Conservation (phyloP, 2,797 vertebrate species). For the Bovichtus variegatus region DNA sequence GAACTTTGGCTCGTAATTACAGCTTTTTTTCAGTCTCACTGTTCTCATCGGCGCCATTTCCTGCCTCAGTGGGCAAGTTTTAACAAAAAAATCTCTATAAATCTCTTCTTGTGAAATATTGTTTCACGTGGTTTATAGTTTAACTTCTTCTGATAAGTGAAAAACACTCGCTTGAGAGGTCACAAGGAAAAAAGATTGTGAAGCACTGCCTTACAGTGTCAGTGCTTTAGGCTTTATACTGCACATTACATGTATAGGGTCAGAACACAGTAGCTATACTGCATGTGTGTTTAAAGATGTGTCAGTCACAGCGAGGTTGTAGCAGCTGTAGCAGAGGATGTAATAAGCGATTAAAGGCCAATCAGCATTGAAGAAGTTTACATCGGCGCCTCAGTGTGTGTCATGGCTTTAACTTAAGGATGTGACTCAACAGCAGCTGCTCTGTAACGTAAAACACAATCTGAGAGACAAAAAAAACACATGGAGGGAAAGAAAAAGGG, state of each 20-base stretch:
- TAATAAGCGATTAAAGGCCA: constrained; percentile 60
- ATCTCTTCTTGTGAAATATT: not conserved
- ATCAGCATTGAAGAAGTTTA: constrained; percentile 52
- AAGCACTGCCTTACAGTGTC: not conserved
- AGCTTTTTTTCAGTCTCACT: not conserved
- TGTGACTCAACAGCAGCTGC: constrained; percentile 68
- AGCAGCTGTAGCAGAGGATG: constrained; percentile 39
- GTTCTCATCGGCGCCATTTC: not conserved
- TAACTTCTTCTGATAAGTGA: not conserved
- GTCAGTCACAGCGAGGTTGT: constrained; percentile 42
- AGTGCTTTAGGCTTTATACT: not conserved
- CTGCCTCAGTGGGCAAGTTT: not conserved
- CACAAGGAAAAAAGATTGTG: not conserved
- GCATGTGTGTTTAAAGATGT: constrained; percentile 27
- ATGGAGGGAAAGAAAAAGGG: not conserved
- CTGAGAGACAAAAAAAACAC: constrained; percentile 33
- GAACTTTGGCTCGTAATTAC: not conserved
- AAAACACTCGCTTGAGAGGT: not conserved
- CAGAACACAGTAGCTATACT: constrained; percentile 3
- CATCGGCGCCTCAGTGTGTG: constrained; percentile 36
- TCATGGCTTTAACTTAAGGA: constrained; percentile 51
- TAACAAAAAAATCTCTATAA: too few relatives aligned
- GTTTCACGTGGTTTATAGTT: too few relatives aligned
- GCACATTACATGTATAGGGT: not conserved
- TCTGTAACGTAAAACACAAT: constrained; percentile 54